Evolutionary conservation across 2,888 invertebrate genomes (phyloP).

Genomic region (Dasypogon diadema): DNA sequence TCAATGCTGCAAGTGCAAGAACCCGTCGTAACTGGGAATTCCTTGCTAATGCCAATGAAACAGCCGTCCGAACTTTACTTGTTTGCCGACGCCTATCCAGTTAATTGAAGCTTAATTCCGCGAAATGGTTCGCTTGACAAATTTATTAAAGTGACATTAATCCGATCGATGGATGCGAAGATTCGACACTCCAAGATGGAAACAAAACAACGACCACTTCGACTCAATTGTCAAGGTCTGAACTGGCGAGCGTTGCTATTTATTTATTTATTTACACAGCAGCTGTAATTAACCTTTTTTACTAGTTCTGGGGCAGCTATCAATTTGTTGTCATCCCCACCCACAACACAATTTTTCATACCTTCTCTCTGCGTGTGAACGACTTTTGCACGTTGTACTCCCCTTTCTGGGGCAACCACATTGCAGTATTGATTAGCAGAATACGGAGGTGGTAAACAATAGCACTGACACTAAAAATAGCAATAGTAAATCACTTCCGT

Average conservation of each 20-base stretch:
- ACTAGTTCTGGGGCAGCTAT: no score
- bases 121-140: neutral
- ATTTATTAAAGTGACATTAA: neutral
- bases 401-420: constrained; percentile 66
- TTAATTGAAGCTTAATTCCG: neutral
- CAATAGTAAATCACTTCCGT: constrained; percentile 19
- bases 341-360: constrained; percentile 55
- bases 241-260: no score
- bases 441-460: neutral
- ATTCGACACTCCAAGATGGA: constrained; percentile 5
- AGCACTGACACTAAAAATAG: constrained; percentile 1
- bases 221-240: no score
- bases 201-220: constrained; percentile 10
- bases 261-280: no score
- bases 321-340: no score
- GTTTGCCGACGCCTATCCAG: neutral
- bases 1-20: neutral
- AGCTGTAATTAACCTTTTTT: no score
- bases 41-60: neutral
- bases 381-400: constrained; percentile 67
- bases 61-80: neutral
- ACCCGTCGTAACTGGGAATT: neutral
- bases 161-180: neutral
- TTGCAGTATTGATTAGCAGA: constrained; percentile 19
- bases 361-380: constrained; percentile 66